A percentile compares a stretch with the other conserved stretches of the same genome.
These are phyloP conservation scores for Netelia fuscicornis DNA, from an alignment of 2,888 invertebrate species.

Conservation along the genomic window DNA sequence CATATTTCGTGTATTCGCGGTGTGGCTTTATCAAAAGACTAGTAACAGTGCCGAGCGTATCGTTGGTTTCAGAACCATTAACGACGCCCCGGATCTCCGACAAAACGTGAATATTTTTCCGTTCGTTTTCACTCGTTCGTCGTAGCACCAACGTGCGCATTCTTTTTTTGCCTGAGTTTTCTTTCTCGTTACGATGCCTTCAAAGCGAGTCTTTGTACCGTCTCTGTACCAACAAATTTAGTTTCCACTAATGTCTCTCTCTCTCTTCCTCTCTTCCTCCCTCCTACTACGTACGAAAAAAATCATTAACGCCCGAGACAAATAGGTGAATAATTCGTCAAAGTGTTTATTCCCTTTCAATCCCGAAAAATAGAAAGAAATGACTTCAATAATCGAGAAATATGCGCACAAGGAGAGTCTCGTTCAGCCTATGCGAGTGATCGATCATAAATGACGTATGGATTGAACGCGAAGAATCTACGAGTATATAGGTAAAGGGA, in stretches of 20 bases:
- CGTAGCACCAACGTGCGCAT: background rate
- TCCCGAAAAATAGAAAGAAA: background rate
- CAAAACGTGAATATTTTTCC: conserved; percentile 38
- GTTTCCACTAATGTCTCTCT: background rate
- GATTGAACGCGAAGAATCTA: conserved; percentile 20
- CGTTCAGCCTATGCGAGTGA: conserved; percentile 7
- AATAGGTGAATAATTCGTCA: background rate
- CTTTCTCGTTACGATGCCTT: conserved; percentile 50
- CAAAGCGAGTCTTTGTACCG: conserved; percentile 46
- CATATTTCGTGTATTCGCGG: conserved; percentile 20
- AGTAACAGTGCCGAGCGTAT: conserved; percentile 4
- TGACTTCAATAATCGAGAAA: no score
- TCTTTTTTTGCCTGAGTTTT: conserved; percentile 21
- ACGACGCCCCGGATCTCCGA: conserved; percentile 20
- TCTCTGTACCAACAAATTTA: conserved; percentile 29
- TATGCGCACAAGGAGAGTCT: background rate
- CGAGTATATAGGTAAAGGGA: conserved; percentile 13
- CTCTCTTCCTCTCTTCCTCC: background rate
- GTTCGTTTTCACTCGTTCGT: conserved; percentile 2
- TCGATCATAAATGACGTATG: conserved; percentile 60
- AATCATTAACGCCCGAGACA: background rate
- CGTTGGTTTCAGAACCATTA: conserved; percentile 28
- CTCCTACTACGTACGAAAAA: background rate
- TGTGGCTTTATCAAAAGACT: conserved; percentile 15
- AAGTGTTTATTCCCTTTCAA: background rate